These are phyloP conservation scores for Loripinus fragilis DNA, from an alignment of 2,888 invertebrate genomes.

Conservation along the genomic window DNA sequence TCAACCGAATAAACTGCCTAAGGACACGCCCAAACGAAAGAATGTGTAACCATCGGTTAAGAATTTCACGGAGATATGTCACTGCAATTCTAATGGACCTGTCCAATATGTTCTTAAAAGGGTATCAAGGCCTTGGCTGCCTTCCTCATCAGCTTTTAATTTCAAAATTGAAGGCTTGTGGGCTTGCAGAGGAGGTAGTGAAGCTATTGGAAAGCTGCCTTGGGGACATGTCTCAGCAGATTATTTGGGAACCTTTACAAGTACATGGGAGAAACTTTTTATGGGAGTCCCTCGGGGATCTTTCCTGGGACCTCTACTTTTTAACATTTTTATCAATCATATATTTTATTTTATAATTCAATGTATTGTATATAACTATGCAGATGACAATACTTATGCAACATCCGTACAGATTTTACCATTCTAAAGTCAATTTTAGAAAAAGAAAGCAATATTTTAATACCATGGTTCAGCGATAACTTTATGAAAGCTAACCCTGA, in stretches of 20 bases:
- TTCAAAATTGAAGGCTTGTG: background rate
- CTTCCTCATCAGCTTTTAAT: background rate
- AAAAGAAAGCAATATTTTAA: background rate
- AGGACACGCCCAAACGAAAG: too few species aligned
- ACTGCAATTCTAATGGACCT: background rate
- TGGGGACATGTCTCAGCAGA: background rate
- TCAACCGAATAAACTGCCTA: too few species aligned
- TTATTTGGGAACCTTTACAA: background rate
- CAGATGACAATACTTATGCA: slow-evolving; percentile 1
- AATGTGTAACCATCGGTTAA: too few species aligned
- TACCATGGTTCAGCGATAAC: background rate
- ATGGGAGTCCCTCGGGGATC: background rate
- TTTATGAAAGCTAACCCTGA: background rate
- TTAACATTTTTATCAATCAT: slow-evolving; percentile 16
- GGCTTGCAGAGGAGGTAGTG: background rate
- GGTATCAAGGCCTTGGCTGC: background rate
- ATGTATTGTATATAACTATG: background rate
- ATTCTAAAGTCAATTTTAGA: background rate
- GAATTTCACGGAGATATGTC: too few species aligned
- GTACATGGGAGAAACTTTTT: background rate
- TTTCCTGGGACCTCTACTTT: background rate
- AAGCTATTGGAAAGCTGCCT: background rate
- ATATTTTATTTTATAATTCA: background rate
- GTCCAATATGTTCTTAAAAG: too few species aligned
- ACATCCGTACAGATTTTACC: background rate